Evolutionary conservation across 1,140 invertebrate species (phyloP), one percentile per base, ranked within the genome.

Genomic region (Daktulosphaira vitifoliae): DNA sequence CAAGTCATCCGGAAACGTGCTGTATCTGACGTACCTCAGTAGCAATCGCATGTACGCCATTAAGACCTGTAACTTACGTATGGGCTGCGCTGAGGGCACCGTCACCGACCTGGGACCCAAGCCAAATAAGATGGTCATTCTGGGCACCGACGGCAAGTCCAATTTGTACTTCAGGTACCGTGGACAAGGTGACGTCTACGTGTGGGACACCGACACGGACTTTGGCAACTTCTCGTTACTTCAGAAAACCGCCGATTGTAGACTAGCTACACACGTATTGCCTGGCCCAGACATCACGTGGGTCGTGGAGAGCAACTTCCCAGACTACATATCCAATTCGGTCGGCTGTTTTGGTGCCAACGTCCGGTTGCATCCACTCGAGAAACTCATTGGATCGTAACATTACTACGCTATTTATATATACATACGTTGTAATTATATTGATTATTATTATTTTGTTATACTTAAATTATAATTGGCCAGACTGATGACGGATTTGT

Each of bases 251-350:
- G 75, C 75, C n/a, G 79, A 81, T 3, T 81, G 80, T 16, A 75
- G 80, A 48, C 70, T 83, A 15, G 76, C 82, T 25, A 83, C 82
- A 0, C 79, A 80, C 67, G 81, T 82, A 0, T 71, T 81, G 23
- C 77, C 81, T 0, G 82, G 81, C 9, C 78, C 78, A 62, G 80
- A 78, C 69, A 74, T 79, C 11, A 81, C 83, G 78, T 82, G 82
- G 80, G 76, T 78, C 1, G 71, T 84, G 66, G 82, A 84, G 69
- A 81, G 79, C 67, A 84, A 84, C 68, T 82, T 84, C 72, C 80
- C 79, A 16, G 82, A 84, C 72, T 84, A 78, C 68, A 77, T 84
- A 33, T 71, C 76, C 5, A 77, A 80, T 66, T 77, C 75, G 16
- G 78, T 79, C 37, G 81, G 82, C 26, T 81, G 81, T 70, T 73